Percentiles rank a stretch among this genome's conserved stretches.
These are phyloP conservation scores for Cryptosula pallasiana DNA, from an alignment of 2,888 invertebrate genomes.

Conservation along the genomic window DNA sequence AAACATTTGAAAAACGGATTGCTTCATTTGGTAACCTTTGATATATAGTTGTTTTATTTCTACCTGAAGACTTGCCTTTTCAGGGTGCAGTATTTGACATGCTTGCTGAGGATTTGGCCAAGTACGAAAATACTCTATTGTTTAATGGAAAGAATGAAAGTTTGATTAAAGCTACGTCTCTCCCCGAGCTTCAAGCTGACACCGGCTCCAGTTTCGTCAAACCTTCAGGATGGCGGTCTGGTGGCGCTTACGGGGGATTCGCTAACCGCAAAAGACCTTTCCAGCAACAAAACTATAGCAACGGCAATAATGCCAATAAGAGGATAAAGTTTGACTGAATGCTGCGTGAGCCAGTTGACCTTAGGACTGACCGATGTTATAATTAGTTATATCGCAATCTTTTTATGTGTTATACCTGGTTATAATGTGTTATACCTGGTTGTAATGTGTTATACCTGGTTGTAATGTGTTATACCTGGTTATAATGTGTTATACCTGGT, in stretches of 20 bases:
- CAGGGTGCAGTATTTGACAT: slow-evolving; percentile 44
- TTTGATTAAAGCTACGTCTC: slow-evolving; percentile 37
- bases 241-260: background rate
- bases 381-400: too few species aligned
- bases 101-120: slow-evolving; percentile 37
- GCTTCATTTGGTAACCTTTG: too few species aligned
- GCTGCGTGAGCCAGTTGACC: too few species aligned
- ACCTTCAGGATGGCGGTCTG: background rate
- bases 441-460: too few species aligned
- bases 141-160: slow-evolving; percentile 30
- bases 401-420: too few species aligned
- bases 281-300: background rate
- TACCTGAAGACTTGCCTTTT: too few species aligned
- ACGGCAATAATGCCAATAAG: background rate
- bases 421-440: too few species aligned
- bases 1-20: too few species aligned
- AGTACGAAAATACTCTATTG: slow-evolving; percentile 26
- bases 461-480: too few species aligned
- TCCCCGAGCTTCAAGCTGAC: slow-evolving; percentile 38
- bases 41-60: too few species aligned
- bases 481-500: too few species aligned
- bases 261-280: background rate
- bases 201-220: background rate
- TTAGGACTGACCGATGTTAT: too few species aligned
- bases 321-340: slow-evolving; percentile 14